These are phyloP conservation scores for Poeciliopsis turrubarensis DNA, from an alignment of 2,113 vertebrate genomes.

Conservation along the genomic window DNA sequence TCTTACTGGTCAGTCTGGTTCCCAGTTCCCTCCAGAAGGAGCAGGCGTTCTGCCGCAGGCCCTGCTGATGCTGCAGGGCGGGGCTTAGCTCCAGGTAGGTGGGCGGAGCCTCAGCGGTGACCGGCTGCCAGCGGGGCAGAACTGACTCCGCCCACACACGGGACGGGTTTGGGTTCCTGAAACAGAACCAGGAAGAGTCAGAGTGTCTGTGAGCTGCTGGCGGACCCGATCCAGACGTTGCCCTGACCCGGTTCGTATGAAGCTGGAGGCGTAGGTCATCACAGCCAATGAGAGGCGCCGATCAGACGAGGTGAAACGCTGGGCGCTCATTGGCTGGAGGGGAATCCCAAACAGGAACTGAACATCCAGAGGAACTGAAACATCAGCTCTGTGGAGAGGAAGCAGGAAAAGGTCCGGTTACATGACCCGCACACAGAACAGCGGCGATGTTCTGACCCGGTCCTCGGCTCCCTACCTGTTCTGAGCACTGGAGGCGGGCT, in stretches of 20 bases:
- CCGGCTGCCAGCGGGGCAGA: slow-evolving; percentile 60
- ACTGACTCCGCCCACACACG: slow-evolving; percentile 31
- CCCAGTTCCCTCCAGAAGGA: slow-evolving; percentile 68
- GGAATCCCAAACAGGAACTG: slow-evolving; percentile 66
- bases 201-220: background rate
- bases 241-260: slow-evolving; percentile 60
- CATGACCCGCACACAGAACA: too few species aligned
- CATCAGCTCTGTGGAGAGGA: slow-evolving; percentile 38
- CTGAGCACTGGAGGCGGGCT: slow-evolving; percentile 15
- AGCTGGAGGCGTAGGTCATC: slow-evolving; percentile 69
- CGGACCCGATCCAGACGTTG: fast-evolving
- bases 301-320: slow-evolving; percentile 58
- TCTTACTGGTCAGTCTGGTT: slow-evolving; percentile 17
- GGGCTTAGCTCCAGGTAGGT: slow-evolving; percentile 62
- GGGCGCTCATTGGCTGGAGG: slow-evolving; percentile 55
- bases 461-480: slow-evolving; percentile 42
- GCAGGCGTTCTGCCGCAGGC: slow-evolving; percentile 53
- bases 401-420: background rate
- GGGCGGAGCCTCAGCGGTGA: slow-evolving; percentile 49
- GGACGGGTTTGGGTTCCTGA: slow-evolving; percentile 64
- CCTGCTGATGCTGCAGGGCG: slow-evolving; percentile 32
- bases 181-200: background rate
- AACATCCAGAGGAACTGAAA: slow-evolving; percentile 55
- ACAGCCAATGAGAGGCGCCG: slow-evolving; percentile 60
- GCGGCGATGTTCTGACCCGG: background rate